Conservation (phyloP, 1,140 invertebrate species). For the Paralvinella palmiformis region DNA sequence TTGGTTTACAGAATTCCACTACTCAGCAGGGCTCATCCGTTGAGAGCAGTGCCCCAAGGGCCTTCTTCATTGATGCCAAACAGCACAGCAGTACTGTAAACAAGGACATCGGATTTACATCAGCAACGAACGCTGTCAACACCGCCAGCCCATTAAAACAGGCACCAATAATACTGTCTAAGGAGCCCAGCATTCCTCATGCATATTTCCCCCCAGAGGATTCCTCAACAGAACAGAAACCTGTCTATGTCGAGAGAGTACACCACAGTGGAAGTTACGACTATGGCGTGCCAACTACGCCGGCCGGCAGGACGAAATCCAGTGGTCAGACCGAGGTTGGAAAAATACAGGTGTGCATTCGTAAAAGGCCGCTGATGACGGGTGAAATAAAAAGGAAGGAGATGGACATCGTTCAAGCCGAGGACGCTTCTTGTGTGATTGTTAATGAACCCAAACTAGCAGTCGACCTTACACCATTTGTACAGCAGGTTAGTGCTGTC, state of each 20-base stretch:
- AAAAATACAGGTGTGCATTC: constrained; percentile 87
- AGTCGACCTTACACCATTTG: constrained; percentile 93
- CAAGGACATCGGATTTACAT: neutral
- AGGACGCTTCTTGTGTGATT: constrained; percentile 84
- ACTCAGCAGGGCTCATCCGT: neutral
- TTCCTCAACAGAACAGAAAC: constrained; percentile 7
- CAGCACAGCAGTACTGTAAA: neutral
- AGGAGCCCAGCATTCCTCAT: neutral
- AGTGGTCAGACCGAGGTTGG: constrained; percentile 14
- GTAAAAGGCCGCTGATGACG: constrained; percentile 90
- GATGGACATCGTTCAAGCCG: constrained; percentile 90
- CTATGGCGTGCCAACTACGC: constrained; percentile 40
- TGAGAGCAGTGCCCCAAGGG: neutral
- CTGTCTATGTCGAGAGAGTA: constrained; percentile 10
- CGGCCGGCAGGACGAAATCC: constrained; percentile 18
- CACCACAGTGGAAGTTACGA: constrained; percentile 39
- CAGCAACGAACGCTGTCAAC: neutral
- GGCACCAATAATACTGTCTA: neutral
- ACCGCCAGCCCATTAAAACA: neutral
- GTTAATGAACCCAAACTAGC: constrained; percentile 96
- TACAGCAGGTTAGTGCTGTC: constrained; percentile 34
- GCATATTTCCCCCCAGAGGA: constrained; percentile 4
- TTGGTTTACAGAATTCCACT: neutral
- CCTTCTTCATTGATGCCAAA: neutral
- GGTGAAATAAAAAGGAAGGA: constrained; percentile 63